A percentile compares a stretch with the other conserved stretches of the same genome.
phyloP scores from a whole-genome alignment of 2,113 vertebrate genomes.

The Manacus vitellinus region DNA sequence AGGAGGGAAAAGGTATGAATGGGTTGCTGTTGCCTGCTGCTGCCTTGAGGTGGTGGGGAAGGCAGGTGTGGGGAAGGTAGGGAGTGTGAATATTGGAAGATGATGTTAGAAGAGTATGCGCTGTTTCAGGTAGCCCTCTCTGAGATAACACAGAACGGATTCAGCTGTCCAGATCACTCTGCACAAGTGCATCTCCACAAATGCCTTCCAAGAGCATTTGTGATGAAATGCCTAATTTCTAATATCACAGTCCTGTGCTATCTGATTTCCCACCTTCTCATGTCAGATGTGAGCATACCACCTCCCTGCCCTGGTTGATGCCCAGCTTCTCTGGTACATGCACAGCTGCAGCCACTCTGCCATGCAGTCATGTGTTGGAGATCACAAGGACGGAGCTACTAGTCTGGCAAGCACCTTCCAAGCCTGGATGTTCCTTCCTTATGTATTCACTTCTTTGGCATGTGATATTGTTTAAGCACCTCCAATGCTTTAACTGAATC shows the following conservation, averaged over 20 bases:
- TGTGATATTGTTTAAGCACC: not conserved
- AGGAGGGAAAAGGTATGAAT: not conserved
- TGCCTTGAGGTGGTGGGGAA: not conserved
- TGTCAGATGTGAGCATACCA: not conserved
- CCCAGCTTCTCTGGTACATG: not conserved
- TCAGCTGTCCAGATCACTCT: not conserved
- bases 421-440: not conserved
- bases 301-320: fast-evolving
- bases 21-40: not conserved
- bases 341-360: not conserved
- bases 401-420: not conserved
- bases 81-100: not conserved
- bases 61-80: not conserved
- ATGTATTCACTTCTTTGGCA: not conserved
- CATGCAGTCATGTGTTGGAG: fast-evolving
- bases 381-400: not conserved
- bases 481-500: not conserved
- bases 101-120: not conserved
- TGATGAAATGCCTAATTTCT: not conserved
- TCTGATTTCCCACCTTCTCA: not conserved
- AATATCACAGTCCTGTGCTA: fast-evolving
- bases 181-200: not conserved
- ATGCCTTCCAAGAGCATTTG: not conserved
- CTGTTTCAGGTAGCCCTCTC: not conserved
- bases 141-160: not conserved